Conservation (phyloP, 2,797 vertebrate species). For the Neostethus bicornis region DNA sequence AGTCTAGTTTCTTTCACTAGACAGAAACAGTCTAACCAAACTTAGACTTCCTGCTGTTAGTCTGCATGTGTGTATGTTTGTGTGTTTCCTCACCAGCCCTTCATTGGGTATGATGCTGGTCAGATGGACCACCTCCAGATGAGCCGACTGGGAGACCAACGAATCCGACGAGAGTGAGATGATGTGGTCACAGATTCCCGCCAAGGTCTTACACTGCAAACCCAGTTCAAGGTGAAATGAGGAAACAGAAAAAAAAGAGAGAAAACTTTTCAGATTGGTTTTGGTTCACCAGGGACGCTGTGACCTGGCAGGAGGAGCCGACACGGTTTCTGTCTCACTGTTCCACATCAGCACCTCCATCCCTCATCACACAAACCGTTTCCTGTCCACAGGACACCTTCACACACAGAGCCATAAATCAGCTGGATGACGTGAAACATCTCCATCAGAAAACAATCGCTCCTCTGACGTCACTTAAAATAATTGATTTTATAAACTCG, state of each 20-base stretch:
- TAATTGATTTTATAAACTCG: too few relatives aligned
- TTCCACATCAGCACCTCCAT: conserved; percentile 68
- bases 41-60: too few relatives aligned
- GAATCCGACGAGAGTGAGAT: conserved; percentile 91
- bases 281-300: conserved; percentile 50
- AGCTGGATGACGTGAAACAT: conserved; percentile 49
- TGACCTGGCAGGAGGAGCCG: conserved; percentile 72
- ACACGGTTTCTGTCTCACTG: conserved; percentile 72
- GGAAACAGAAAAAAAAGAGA: conserved; percentile 26
- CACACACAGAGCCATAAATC: conserved; percentile 54
- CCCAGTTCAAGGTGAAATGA: conserved; percentile 23
- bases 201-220: conserved; percentile 90
- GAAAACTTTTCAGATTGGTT: conserved; percentile 68
- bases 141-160: conserved; percentile 87
- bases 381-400: conserved; percentile 63
- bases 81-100: conserved; percentile 81
- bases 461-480: too few relatives aligned
- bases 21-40: too few relatives aligned
- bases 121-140: conserved; percentile 87
- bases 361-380: conserved; percentile 65
- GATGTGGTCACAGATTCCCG: conserved; percentile 94
- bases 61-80: neutral
- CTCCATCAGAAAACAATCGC: conserved; percentile 59
- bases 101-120: conserved; percentile 88
- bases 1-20: too few relatives aligned